phyloP scores from a whole-genome alignment of 2,113 vertebrate species.

The Taxidea taxus region DNA sequence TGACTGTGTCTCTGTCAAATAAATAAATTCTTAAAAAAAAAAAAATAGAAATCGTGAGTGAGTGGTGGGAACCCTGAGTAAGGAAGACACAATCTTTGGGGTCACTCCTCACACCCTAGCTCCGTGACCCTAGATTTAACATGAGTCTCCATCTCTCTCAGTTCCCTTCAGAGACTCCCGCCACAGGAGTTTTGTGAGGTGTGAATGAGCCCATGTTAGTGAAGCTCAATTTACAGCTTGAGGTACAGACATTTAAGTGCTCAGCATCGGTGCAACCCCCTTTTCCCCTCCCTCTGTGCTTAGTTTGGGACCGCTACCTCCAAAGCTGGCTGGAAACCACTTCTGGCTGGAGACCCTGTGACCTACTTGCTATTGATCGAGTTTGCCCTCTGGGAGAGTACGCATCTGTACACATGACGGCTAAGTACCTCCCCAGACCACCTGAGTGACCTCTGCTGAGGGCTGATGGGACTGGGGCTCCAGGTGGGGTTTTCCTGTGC shows the following conservation, averaged over 20 bases:
- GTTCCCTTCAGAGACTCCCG: background rate
- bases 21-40: too few relatives aligned
- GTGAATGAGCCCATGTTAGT: background rate
- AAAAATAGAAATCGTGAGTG: background rate
- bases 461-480: background rate
- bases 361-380: background rate
- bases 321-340: background rate
- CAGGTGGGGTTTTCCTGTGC: background rate
- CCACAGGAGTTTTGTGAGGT: background rate
- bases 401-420: background rate
- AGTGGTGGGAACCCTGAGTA: background rate
- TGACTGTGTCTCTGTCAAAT: too few relatives aligned
- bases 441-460: background rate
- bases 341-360: background rate
- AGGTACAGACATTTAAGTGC: background rate
- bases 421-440: background rate
- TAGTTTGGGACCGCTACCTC: background rate
- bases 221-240: background rate
- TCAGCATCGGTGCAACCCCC: background rate
- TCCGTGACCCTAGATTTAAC: background rate
- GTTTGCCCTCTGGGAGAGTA: background rate
- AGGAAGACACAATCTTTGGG: background rate
- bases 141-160: fast-evolving
- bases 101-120: too few relatives aligned
- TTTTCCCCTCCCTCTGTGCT: background rate